phyloP scores from a whole-genome alignment of 2,888 invertebrate species.

The Noctua fimbriata region DNA sequence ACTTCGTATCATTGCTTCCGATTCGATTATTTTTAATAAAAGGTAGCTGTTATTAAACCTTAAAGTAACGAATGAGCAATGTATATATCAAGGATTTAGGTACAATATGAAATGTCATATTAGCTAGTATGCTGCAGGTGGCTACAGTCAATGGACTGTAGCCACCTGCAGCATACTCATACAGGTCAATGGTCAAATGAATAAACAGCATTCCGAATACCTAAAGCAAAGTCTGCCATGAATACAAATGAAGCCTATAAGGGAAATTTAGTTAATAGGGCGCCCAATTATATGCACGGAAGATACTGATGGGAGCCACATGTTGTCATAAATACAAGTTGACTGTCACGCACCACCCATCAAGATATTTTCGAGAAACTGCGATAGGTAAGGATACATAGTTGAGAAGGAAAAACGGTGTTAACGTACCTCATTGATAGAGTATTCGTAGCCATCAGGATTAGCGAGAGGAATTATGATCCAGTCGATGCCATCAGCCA shows the following conservation, averaged over 20 bases:
- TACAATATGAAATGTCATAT: constrained; percentile 13
- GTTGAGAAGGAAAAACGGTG: background rate
- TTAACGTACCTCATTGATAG: constrained; percentile 85
- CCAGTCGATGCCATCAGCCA: constrained; percentile 92
- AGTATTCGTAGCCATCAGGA: constrained; percentile 94
- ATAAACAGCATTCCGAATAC: constrained; percentile 23
- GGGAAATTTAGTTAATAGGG: constrained; percentile 37
- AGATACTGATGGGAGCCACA: constrained; percentile 23
- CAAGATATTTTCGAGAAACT: constrained; percentile 17
- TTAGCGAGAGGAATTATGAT: constrained; percentile 92
- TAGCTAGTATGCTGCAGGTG: too few species aligned
- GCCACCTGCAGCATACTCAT: background rate
- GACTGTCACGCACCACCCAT: constrained; percentile 17
- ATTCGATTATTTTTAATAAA: background rate
- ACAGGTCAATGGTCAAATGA: constrained; percentile 42
- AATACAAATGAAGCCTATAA: constrained; percentile 53
- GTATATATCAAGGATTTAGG: constrained; percentile 1
- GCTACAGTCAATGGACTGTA: too few species aligned
- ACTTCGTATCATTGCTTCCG: background rate
- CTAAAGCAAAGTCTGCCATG: constrained; percentile 5
- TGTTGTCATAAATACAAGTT: constrained; percentile 11
- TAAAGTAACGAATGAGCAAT: background rate
- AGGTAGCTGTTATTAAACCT: background rate
- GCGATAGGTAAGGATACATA: background rate
- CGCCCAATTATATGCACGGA: constrained; percentile 53